Base-by-base conservation (phyloP, 1,140 invertebrate species). In the Drosophila pseudoobscura region DNA sequence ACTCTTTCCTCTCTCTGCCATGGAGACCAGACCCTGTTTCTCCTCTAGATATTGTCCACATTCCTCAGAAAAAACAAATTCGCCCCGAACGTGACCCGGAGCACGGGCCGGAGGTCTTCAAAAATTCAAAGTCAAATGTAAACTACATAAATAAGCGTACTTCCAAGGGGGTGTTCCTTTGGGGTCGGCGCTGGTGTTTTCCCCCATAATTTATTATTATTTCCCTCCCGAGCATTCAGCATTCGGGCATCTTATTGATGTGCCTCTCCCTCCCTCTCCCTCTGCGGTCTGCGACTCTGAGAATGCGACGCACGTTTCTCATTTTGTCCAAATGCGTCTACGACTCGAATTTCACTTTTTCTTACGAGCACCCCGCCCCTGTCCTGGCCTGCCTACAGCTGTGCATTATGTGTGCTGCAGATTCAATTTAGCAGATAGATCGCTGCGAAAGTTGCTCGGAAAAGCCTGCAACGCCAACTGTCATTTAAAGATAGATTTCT, bases 241-340 rank as follows among this genome's bases (percentile, higher is more conserved):
- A 85, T 87, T 85, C 75, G 78, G 80, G 63, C 83, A 82, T 87
- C 85, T 87, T 87, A 85, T 85, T 85, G 83, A 85, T 85, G 82
- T 75, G 35, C 35, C 11, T 39, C 58, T 61, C 64, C 51, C 45
- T 39, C 20, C 2, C 20, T 20, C 20, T 20, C 17, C 17, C 20
- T 20, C 60, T 49, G 47, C 39, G 57, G 68, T 44, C 66, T 69
- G 53, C 54, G 74, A 62, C 53, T 11, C 35, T 52, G 70, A 64
- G 72, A 85, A 85, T 85, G 78, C 82, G 60, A 55, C 53, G 82
- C 82, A 85, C 82, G 82, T 85, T 78, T 85, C 78, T 85, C 82
- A 85, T 85, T 85, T 85, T 71, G 83, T 55, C 74, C 60, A 85
- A 85, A 85, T 77, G 72, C 63, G 70, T 78, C 64, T 73, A 60